Evolutionary conservation across 2,113 vertebrate genomes (phyloP), one percentile per base, ranked within the genome.

Genomic region (Callithrix jacchus): DNA sequence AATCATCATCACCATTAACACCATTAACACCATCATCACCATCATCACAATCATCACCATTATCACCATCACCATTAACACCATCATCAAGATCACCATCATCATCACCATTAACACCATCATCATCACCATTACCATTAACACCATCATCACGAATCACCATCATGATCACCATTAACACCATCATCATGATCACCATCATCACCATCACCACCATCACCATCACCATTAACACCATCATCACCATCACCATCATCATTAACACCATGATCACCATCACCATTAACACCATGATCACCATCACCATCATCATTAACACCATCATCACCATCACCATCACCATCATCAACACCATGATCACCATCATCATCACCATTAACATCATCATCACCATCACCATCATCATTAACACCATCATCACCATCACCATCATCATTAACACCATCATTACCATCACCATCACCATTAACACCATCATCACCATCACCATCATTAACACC

Each of bases 281-380:
- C 35, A 45, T 1, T 3, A 37, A 0, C 66, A 30, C 0, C 35
- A 80, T 0, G 2, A 20, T 3, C 23, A 21, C 1, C 7, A 17
- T 12, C 30, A 64, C 0, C 23, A 56, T 2, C 21, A 32, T 3
- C 32, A 45, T 1, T 3, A 37, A 0, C 66, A 30, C 0, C 35
- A 80, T 0, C 30, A 45, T 1, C 27, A 42, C 0, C 2, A 25
- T 0, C 11, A 40, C 0, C 9, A 32, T 2, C 5, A 30, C 8
- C 37, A 8, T 0, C 8, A 49, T 0, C 2, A 52, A 0, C 35
- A 23, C 0, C 2, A 61, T 5, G 11, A 2, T 0, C 23, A 56
- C 17, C 3, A 49, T 0, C 2, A 52, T 0, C 32, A 23, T 0
- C 2, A 61, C 5, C 20, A 2, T 0, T 13, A 56, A 17, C 3